phyloP scores from a whole-genome alignment of 2,797 vertebrate species.

The Clarias fuscus region DNA sequence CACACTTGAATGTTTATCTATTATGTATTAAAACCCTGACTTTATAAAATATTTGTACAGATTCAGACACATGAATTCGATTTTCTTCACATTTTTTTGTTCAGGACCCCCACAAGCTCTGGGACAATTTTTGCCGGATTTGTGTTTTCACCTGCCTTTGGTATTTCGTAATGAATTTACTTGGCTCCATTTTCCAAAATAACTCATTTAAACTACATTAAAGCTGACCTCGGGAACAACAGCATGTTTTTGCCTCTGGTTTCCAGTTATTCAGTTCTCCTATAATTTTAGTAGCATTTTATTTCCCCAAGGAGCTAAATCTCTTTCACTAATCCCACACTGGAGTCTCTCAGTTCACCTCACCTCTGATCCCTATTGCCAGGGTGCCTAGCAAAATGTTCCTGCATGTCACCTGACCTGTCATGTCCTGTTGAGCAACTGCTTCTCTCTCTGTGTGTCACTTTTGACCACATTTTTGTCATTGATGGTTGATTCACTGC shows the following conservation, averaged over 20 bases:
- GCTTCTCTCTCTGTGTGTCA: slow-evolving; percentile 27
- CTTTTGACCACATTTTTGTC: slow-evolving; percentile 41
- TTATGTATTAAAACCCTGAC: not conserved
- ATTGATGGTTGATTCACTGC: slow-evolving; percentile 37
- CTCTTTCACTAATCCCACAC: slow-evolving; percentile 18
- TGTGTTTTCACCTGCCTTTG: not conserved
- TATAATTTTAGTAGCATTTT: not conserved
- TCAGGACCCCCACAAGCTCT: not conserved
- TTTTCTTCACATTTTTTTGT: not conserved
- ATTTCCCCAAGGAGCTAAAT: not conserved
- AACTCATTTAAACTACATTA: not conserved
- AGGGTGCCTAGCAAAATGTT: slow-evolving; percentile 34
- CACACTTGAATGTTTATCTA: not conserved
- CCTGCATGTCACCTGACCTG: slow-evolving; percentile 44
- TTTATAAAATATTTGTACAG: not conserved
- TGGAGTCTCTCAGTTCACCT: slow-evolving; percentile 18
- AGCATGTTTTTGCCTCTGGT: not conserved
- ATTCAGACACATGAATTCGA: not conserved
- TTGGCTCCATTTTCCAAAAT: not conserved
- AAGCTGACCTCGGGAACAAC: not conserved
- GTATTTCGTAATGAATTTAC: not conserved
- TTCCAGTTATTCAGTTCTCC: too few relatives aligned
- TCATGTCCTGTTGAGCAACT: slow-evolving; percentile 44
- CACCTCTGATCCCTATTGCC: slow-evolving; percentile 48
- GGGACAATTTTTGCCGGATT: not conserved